Evolutionary conservation across 1,140 invertebrate species (phyloP), one percentile per base, ranked within the genome.

Genomic region (Physella acuta): DNA sequence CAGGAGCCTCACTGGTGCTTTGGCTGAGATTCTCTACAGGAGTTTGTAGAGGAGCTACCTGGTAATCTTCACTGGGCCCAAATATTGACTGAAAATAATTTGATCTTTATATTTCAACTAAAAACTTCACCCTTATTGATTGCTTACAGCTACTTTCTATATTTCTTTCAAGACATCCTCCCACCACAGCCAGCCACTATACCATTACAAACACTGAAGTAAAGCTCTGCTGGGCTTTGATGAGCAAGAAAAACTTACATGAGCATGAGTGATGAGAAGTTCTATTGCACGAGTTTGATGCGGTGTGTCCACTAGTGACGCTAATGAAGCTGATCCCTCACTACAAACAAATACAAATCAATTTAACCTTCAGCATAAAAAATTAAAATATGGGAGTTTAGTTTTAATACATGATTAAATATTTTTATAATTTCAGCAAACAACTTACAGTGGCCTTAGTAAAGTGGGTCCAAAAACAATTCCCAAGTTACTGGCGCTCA

Each of bases 401-500:
- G 11, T 49, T 14, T 14, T 14, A 49, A 14, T n/a, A 49, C 44
- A 49, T 14, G n/a, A 14, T 49, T 49, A n/a, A 49, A 56, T 28
- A 34, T 11, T 1, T 5, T 58, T 24, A 33, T 34, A 37, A 28
- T 37, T 26, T 31, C 0, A n/a, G 11, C 26, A 56, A 56, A 49
- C 28, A 52, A 77, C 80, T 77, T 77, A 86, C 84, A 78, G 79
- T 33, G 87, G 86, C 71, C 87, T 75, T 8, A 89, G 80, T 34
- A 89, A 73, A 16, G 89, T 89, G 59, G 89, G 89, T 59, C 88
- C 89, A 84, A 89, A 89, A 16, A 89, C 88, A 70, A 89, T 89
- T 3, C 88, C 88, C 37, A 89, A 79, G 76, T 89, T 89, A 69
- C 85, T 87, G 2, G 88, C 78, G 31, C 85, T 87, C 89, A 89